Conservation (phyloP, 2,888 invertebrate species). For the Thelaira solivaga region DNA sequence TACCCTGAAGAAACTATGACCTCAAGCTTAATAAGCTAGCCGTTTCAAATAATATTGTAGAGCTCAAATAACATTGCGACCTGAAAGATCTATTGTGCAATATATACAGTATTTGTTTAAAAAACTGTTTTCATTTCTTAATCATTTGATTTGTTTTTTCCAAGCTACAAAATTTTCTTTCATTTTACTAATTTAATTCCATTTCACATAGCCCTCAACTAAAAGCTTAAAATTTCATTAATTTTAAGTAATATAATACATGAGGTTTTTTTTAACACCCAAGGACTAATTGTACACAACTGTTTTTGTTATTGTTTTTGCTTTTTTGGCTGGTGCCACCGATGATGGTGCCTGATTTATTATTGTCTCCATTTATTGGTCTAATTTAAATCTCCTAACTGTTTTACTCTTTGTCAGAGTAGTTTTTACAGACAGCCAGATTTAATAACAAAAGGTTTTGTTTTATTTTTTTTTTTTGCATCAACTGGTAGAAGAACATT, state of each 20-base stretch:
- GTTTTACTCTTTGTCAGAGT: conserved; percentile 7
- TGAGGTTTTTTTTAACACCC: neutral
- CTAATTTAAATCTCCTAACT: conserved; percentile 32
- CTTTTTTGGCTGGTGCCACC: neutral
- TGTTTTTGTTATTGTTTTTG: neutral
- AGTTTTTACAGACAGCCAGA: conserved; percentile 1
- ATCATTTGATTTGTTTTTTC: neutral
- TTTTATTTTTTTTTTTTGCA: neutral
- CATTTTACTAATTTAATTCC: neutral
- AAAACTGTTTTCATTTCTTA: neutral
- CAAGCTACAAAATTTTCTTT: neutral
- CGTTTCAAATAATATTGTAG: too few relatives aligned
- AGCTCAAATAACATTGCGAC: too few relatives aligned
- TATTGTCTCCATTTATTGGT: neutral
- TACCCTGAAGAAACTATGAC: too few relatives aligned
- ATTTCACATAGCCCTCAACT: conserved; percentile 13
- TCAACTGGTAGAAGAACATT: conserved; percentile 4
- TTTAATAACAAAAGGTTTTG: conserved; percentile 14
- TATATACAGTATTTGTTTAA: too few relatives aligned
- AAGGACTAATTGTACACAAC: neutral
- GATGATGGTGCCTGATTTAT: neutral
- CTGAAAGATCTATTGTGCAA: too few relatives aligned
- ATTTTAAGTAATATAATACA: conserved; percentile 43
- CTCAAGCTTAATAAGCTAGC: too few relatives aligned
- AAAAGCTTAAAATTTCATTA: conserved; percentile 52